Percentiles rank a stretch among this genome's conserved stretches.
phyloP scores from a whole-genome alignment of 1,140 invertebrate species.

The Parasteatoda tepidariorum region DNA sequence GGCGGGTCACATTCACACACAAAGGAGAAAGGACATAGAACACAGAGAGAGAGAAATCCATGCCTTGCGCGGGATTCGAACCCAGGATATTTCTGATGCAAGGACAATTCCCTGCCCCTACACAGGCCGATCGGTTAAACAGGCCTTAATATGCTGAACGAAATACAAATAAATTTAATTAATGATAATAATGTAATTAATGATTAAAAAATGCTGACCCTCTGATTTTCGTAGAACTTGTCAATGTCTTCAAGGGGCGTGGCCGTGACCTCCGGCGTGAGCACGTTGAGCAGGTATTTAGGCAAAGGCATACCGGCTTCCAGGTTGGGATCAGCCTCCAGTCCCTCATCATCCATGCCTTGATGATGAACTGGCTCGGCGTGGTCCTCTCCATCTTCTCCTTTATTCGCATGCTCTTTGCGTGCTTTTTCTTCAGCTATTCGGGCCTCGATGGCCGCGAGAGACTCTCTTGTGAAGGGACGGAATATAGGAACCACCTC shows the following conservation, averaged over 20 bases:
- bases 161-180: neutral
- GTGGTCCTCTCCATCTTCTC: slow-evolving; percentile 40
- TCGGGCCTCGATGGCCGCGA: slow-evolving; percentile 90
- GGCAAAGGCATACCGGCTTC: slow-evolving; percentile 92
- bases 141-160: no score
- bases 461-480: slow-evolving; percentile 96
- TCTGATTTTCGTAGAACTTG: slow-evolving; percentile 90
- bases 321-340: slow-evolving; percentile 90
- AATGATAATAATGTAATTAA: neutral
- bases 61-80: no score
- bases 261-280: slow-evolving; percentile 90
- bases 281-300: slow-evolving; percentile 87
- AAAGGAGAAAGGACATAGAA: no score
- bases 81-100: no score
- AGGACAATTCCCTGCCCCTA: no score
- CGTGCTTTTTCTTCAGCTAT: slow-evolving; percentile 94
- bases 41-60: no score
- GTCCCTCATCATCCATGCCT: slow-evolving; percentile 71
- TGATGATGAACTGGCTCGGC: neutral
- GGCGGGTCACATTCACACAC: no score
- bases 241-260: slow-evolving; percentile 96
- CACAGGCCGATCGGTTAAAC: no score
- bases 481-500: slow-evolving; percentile 76
- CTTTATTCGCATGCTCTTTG: slow-evolving; percentile 89
- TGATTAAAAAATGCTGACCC: slow-evolving; percentile 74